Evolutionary conservation across 2,888 invertebrate species (phyloP), one percentile per base, ranked within the genome.

Genomic region (Idaea dimidiata): DNA sequence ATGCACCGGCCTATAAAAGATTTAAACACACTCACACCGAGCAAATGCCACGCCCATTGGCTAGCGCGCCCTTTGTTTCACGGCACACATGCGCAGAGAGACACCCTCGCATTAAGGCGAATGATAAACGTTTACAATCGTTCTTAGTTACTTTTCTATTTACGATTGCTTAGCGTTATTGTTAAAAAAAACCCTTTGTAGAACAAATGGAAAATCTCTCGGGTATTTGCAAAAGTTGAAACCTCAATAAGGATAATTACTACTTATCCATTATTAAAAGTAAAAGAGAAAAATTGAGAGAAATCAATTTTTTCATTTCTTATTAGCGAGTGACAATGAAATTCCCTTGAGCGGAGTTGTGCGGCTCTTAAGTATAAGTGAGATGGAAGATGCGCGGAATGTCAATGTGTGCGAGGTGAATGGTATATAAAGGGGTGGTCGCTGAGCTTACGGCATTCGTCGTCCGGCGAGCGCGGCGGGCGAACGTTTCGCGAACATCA

Each of bases 1-100:
- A 91, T 89, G 91, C 91, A 91, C 78, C 88, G 88, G 90, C 88
- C 91, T 91, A 90, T 91, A 88, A 90, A 91, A 91, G 90, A 91
- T 91, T 89, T 89, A 90, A 56, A 82, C 82, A 73, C 86, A 82
- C 87, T 63, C 85, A 84, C 84, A 82, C 86, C 74, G 66, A 59
- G 77, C 74, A 62, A 32, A 73, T 16, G 77, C 85, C 88, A 81
- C 88, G 81, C 89, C 88, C 78, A 74, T 73, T 56, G 60, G 66
- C 62, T 75, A 72, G 74, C 79, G 75, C 75, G 70, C 75, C 86
- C 86, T 89, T 87, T 87, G 87, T 84, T 86, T 79, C 76, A 74
- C 69, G 69, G 69, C 82, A 86, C 84, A 81, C 82, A 87, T 84
- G 86, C 88, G 86, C 87, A 83, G 57, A 64, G 59, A 71, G 61